Evolutionary conservation across 92 coral and sea anemone species (phyloP).

Genomic region (Paramuricea clavata): DNA sequence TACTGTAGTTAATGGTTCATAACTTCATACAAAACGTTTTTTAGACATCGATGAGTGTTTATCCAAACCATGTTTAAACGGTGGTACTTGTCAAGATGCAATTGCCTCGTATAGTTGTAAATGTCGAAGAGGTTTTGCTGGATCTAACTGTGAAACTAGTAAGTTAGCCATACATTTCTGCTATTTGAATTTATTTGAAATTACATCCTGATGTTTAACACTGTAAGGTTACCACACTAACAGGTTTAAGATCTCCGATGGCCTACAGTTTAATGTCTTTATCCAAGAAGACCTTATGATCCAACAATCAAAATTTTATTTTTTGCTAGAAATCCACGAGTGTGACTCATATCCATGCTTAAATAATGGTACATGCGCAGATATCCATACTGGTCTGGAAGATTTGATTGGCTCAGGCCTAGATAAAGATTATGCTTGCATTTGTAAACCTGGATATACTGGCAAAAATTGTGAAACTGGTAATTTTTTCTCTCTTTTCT

Average conservation of each 20-base stretch:
- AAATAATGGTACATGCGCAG: constrained; percentile 53
- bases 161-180: not conserved
- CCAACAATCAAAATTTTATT: not conserved
- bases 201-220: too few species aligned
- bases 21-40: not conserved
- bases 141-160: constrained; percentile 45
- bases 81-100: constrained; percentile 38
- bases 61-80: constrained; percentile 33
- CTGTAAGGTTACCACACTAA: too few species aligned
- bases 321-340: constrained; percentile 31
- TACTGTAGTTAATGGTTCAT: not conserved
- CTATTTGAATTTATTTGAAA: too few species aligned
- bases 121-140: constrained; percentile 42
- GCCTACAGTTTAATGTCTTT: too few species aligned
- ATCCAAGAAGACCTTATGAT: not conserved
- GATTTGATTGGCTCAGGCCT: constrained; percentile 26
- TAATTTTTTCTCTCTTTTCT: not conserved
- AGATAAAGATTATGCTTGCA: constrained; percentile 25
- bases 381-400: constrained; percentile 23
- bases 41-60: constrained; percentile 45
- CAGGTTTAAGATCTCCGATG: too few species aligned
- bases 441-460: constrained; percentile 33
- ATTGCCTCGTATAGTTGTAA: constrained; percentile 33
- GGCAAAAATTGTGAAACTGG: constrained; percentile 43
- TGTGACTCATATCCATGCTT: constrained; percentile 36